Percentiles rank a stretch among this genome's conserved stretches.
Conservation (phyloP, 2,113 vertebrate genomes). For the Pelmatolapia mariae region DNA sequence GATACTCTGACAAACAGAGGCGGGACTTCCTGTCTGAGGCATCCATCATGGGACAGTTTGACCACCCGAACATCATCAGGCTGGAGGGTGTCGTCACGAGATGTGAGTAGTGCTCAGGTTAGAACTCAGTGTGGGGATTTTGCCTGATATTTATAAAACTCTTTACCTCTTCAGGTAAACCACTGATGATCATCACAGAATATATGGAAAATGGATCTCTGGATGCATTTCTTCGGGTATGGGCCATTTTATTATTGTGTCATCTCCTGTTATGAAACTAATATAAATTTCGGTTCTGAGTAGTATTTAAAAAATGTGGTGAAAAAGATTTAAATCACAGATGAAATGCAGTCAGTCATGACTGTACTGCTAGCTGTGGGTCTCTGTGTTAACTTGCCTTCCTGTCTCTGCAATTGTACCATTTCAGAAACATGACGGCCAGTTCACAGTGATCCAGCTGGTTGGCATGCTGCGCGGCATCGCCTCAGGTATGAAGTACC, state of each 20-base stretch:
- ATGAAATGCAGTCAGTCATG: not conserved
- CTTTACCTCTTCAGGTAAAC: conserved; percentile 80
- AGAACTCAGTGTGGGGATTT: not conserved
- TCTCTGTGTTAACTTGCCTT: conserved; percentile 59
- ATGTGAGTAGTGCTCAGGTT: conserved; percentile 48
- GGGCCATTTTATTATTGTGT: conserved; percentile 1
- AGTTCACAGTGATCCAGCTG: conserved; percentile 95
- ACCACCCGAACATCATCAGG: conserved; percentile 76
- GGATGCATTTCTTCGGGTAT: conserved; percentile 95
- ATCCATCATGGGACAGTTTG: conserved; percentile 77
- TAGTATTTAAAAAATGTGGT: not conserved
- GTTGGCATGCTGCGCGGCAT: conserved; percentile 97
- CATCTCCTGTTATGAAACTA: not conserved
- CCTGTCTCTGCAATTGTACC: not conserved
- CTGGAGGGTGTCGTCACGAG: conserved; percentile 74
- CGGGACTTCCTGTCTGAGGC: conserved; percentile 74
- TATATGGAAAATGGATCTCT: conserved; percentile 99
- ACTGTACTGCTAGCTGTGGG: not conserved
- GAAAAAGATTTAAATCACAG: not conserved
- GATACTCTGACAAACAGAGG: conserved; percentile 74
- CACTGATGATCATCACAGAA: conserved; percentile 97
- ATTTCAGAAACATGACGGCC: conserved; percentile 91
- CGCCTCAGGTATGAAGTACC: conserved; percentile 96
- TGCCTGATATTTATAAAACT: not conserved
- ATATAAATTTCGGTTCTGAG: not conserved